phyloP scores from a whole-genome alignment of 2,797 vertebrate species.

The Salmo trutta region DNA sequence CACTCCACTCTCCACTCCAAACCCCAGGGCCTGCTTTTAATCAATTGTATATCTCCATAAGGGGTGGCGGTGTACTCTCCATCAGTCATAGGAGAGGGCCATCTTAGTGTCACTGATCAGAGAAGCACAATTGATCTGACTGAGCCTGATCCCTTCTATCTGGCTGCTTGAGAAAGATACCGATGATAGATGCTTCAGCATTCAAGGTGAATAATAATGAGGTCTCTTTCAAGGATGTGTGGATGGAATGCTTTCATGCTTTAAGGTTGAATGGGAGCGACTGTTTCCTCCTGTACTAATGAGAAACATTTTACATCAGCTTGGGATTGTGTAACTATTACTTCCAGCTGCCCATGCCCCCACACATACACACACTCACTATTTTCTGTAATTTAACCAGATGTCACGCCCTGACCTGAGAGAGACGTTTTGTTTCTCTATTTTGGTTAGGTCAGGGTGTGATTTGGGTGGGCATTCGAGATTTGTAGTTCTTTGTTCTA shows the following conservation, averaged over 20 bases:
- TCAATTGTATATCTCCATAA: conserved; percentile 17
- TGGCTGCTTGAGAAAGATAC: not conserved
- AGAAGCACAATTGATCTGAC: not conserved
- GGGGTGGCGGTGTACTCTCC: not conserved
- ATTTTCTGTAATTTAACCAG: not conserved
- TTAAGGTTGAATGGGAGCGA: conserved; percentile 13
- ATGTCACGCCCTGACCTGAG: no score
- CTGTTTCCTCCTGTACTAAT: conserved; percentile 44
- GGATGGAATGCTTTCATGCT: conserved; percentile 24
- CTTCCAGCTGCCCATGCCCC: conserved; percentile 29
- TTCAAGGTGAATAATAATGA: conserved; percentile 9
- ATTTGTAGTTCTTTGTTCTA: no score
- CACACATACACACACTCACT: conserved; percentile 15
- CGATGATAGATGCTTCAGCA: not conserved
- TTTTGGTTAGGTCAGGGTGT: no score
- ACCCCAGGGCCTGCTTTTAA: conserved; percentile 29
- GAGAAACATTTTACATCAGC: conserved; percentile 44
- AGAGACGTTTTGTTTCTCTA: no score
- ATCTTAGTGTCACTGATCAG: not conserved
- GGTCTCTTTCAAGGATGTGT: conserved; percentile 27
- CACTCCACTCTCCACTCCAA: conserved; percentile 3
- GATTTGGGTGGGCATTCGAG: no score
- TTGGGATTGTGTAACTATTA: conserved; percentile 46
- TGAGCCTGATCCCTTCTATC: not conserved
- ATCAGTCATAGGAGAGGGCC: not conserved